Percentiles rank a stretch among this genome's conserved stretches.
Conservation (phyloP, 2,797 vertebrate genomes). For the Hemitrygon akajei region DNA sequence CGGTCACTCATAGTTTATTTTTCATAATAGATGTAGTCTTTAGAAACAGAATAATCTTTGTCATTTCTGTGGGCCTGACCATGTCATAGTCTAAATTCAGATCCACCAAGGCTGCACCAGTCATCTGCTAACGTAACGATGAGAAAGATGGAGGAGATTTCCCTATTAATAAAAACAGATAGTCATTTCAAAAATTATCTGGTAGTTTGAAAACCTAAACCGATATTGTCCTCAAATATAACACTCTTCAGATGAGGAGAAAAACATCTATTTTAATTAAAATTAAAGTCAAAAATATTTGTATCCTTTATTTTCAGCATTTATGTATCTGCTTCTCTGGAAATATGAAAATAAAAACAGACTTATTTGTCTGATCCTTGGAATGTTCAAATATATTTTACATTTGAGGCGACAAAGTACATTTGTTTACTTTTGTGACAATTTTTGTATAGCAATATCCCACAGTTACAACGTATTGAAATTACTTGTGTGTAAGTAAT, state of each 20-base stretch:
- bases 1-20: too few species aligned
- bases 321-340: not conserved
- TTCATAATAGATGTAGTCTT: too few species aligned
- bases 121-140: too few species aligned
- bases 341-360: not conserved
- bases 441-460: not conserved
- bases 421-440: not conserved
- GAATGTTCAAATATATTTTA: not conserved
- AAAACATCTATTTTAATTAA: not conserved
- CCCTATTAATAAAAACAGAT: not conserved
- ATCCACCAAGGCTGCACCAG: too few species aligned
- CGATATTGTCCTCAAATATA: not conserved
- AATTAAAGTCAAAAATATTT: not conserved
- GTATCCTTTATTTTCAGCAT: not conserved
- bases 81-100: too few species aligned
- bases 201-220: not conserved
- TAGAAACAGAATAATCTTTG: too few species aligned
- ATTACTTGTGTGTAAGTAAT: not conserved
- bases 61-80: too few species aligned
- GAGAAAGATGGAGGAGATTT: not conserved
- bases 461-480: not conserved
- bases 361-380: not conserved
- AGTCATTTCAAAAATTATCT: not conserved
- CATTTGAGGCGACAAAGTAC: not conserved
- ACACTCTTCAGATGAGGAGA: not conserved